Percentiles rank a stretch among this genome's conserved stretches.
These are phyloP conservation scores for Drymodes brunneopygia DNA, from an alignment of 2,113 vertebrate species.

Conservation along the genomic window DNA sequence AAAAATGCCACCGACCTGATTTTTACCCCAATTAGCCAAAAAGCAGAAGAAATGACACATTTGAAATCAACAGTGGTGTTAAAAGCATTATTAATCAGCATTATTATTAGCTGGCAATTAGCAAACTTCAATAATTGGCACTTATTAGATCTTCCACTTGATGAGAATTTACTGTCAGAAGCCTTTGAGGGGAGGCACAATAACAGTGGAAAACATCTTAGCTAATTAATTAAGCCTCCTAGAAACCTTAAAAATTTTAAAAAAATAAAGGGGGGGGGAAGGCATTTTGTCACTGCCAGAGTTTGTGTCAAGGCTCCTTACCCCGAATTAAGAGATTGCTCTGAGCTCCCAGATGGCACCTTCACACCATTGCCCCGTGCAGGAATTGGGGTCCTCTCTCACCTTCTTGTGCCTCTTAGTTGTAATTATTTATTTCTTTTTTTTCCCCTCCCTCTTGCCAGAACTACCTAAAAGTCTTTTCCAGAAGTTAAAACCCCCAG, in stretches of 20 bases:
- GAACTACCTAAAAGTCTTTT: neutral
- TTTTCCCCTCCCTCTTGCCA: neutral
- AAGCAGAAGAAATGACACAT: neutral
- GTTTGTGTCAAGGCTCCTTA: neutral
- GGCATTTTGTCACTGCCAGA: neutral
- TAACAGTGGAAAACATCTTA: conserved; percentile 24
- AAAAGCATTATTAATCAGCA: conserved; percentile 41
- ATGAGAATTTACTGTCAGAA: conserved; percentile 53
- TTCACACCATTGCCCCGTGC: rapidly evolving
- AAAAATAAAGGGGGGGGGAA: rapidly evolving
- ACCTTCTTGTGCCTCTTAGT: neutral
- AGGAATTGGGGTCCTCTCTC: neutral
- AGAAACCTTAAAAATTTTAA: neutral
- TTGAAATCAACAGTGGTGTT: conserved; percentile 5
- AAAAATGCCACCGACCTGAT: neutral
- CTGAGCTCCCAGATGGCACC: neutral
- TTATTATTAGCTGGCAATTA: conserved; percentile 62
- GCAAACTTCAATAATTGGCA: conserved; percentile 57
- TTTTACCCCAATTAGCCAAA: neutral
- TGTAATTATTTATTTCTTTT: neutral
- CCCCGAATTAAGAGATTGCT: rapidly evolving
- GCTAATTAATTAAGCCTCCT: conserved; percentile 41
- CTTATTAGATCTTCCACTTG: conserved; percentile 52
- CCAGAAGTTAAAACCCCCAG: neutral
- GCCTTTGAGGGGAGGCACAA: conserved; percentile 36